Evolutionary conservation across 2,113 vertebrate genomes (phyloP), one percentile per base, ranked within the genome.

Genomic region (Ellobius talpinus): DNA sequence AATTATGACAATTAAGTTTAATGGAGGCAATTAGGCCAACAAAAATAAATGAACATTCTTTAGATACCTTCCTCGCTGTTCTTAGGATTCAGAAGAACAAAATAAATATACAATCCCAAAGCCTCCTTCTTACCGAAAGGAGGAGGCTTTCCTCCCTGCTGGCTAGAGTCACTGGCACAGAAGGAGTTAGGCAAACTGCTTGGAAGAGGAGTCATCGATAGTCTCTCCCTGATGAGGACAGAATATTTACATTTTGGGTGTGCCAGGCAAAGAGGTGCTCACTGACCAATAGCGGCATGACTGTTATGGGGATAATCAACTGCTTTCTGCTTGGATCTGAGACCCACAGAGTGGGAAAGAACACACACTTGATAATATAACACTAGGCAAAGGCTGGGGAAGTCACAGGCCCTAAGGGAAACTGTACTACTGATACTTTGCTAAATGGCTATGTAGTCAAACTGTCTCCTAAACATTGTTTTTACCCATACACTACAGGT

Each of bases 1-100:
- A 94, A 91, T 97, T 89, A 97, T 39, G 50, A 87, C 93, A 94
- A 92, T 94, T 96, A 96, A 68, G 45, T 50, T 63, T 92, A 97
- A 96, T 91, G 63, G 82, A 19, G 50, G 70, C 39, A 89, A 96
- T 93, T 90, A 77, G 66, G 73, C 74, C 47, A 89, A 90, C 95
- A 90, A 76, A 88, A 95, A 93, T 87, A 86, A 72, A 79, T 21
- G 50, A 85, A 84, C 77, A 90, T 95, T 94, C 94, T 95, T 90
- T 31, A 87, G 81, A 55, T 24, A 84, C 23, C 91, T 87, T 78
- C 85, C 86, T 97, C 78, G 65, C 63, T 55, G 16, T 24, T 90
- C 88, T 63, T 87, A 52, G 33, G 85, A 86, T 55, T 93, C 90
- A 42, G 36, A 89, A 94, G 66, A 82, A 58, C 10, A 73, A 74